A percentile compares a stretch with the other conserved stretches of the same genome.
phyloP scores from a whole-genome alignment of 2,113 vertebrate species.

The Ptychochromis oligacanthus region DNA sequence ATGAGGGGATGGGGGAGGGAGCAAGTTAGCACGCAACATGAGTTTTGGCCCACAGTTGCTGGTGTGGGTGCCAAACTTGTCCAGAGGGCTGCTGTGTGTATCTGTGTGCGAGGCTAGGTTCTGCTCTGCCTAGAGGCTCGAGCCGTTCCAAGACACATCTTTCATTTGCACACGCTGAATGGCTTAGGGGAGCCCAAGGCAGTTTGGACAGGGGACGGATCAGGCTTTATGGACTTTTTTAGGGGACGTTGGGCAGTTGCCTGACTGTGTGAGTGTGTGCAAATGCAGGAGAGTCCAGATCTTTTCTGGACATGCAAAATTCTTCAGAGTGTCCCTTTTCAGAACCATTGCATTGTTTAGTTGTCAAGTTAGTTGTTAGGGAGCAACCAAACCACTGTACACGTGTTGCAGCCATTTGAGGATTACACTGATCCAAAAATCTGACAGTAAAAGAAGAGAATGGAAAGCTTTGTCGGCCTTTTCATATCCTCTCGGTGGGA shows the following conservation, averaged over 20 bases:
- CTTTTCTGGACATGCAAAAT: constrained; percentile 53
- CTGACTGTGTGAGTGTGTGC: constrained; percentile 13
- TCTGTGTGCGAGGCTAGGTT: constrained; percentile 52
- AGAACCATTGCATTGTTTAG: constrained; percentile 62
- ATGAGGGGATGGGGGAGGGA: constrained; percentile 76
- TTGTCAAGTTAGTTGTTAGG: constrained; percentile 73
- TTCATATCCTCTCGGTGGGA: constrained; percentile 77
- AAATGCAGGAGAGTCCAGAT: constrained; percentile 20
- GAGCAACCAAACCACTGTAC: constrained; percentile 73
- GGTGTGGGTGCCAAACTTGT: constrained; percentile 75
- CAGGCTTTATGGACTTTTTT: constrained; percentile 55
- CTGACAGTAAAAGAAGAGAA: constrained; percentile 75
- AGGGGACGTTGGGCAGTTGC: constrained; percentile 49
- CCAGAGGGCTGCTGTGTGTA: constrained; percentile 76
- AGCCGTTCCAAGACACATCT: constrained; percentile 71
- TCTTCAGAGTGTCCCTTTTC: constrained; percentile 48
- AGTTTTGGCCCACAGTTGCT: constrained; percentile 74
- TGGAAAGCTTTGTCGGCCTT: constrained; percentile 74
- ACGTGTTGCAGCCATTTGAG: constrained; percentile 71
- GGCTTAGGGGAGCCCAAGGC: constrained; percentile 65
- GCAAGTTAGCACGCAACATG: constrained; percentile 80
- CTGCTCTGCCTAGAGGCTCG: constrained; percentile 63
- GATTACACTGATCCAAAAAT: constrained; percentile 77
- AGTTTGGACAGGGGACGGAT: constrained; percentile 53
- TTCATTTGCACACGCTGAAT: constrained; percentile 76